A percentile compares a stretch with the other conserved stretches of the same genome.
These are phyloP conservation scores for Oscarella lobularis DNA, from an alignment of 37 sponge, comb jelly and placozoan genomes.

Conservation along the genomic window DNA sequence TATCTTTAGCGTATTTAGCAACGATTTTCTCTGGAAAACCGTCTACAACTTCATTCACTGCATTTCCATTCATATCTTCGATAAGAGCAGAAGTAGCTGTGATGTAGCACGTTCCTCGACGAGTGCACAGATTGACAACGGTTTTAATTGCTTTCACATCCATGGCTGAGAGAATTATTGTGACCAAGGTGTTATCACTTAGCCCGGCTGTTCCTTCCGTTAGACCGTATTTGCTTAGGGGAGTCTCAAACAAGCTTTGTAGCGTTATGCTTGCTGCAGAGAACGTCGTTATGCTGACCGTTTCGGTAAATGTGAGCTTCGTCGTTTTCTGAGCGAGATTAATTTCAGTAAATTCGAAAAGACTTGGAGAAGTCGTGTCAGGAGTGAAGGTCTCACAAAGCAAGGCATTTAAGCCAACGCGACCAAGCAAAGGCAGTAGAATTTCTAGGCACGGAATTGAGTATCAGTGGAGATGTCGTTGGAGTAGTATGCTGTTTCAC, in stretches of 20 bases:
- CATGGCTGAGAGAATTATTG: conserved; percentile 26
- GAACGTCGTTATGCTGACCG: conserved; percentile 13
- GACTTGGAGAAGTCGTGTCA: conserved; percentile 15
- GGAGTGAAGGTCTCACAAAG: too few species aligned
- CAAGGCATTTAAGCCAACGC: too few species aligned
- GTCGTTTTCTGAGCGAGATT: conserved; percentile 37
- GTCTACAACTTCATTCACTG: conserved; percentile 22
- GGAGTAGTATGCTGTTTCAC: too few species aligned
- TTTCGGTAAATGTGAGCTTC: conserved; percentile 4
- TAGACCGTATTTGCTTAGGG: conserved; percentile 26
- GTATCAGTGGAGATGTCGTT: too few species aligned
- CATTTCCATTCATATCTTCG: conserved; percentile 47
- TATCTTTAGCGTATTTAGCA: conserved; percentile 24
- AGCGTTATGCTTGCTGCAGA: conserved; percentile 31
- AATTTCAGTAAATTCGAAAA: conserved; percentile 29
- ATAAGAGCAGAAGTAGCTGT: conserved; percentile 41
- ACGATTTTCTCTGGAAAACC: conserved; percentile 32
- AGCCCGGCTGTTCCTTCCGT: conserved; percentile 21
- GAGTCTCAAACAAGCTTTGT: conserved; percentile 44
- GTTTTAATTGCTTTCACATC: conserved; percentile 60
- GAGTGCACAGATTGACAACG: conserved; percentile 32
- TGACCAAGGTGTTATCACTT: conserved; percentile 13
- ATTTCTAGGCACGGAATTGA: too few species aligned
- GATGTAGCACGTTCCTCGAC: conserved; percentile 55
- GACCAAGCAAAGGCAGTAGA: too few species aligned